phyloP scores from a whole-genome alignment of 1,140 invertebrate species.

The Lanistes nyassanus region DNA sequence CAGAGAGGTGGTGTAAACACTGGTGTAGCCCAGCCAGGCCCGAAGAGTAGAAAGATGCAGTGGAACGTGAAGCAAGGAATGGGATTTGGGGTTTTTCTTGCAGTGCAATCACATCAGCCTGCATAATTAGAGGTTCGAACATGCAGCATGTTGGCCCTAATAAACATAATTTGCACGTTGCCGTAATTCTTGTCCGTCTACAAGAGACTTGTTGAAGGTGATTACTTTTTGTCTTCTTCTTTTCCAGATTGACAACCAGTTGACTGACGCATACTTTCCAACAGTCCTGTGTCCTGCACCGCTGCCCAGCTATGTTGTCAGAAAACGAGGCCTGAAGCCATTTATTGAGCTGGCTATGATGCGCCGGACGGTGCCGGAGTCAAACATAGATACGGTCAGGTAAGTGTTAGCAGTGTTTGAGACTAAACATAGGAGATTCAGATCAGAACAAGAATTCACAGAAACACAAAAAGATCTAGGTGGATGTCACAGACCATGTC shows the following conservation, averaged over 20 bases:
- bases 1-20: too few species aligned
- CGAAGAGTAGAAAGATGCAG: too few species aligned
- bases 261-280: constrained; percentile 80
- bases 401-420: constrained; percentile 34
- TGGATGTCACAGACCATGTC: too few species aligned
- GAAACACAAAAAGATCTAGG: too few species aligned
- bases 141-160: not conserved
- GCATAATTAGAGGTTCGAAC: not conserved
- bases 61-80: too few species aligned
- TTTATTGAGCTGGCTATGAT: constrained; percentile 77
- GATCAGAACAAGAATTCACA: not conserved
- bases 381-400: constrained; percentile 70
- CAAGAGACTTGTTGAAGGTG: not conserved
- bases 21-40: too few species aligned
- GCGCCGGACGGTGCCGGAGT: constrained; percentile 71
- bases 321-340: constrained; percentile 72
- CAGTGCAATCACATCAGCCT: too few species aligned
- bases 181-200: not conserved
- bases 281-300: constrained; percentile 77
- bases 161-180: too few species aligned
- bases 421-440: not conserved
- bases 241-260: constrained; percentile 82
- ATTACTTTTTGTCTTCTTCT: not conserved
- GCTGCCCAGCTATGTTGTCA: constrained; percentile 65
- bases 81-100: too few species aligned